Base-by-base conservation (phyloP, 2,888 invertebrate species). In the Drosophila setosimentum region DNA sequence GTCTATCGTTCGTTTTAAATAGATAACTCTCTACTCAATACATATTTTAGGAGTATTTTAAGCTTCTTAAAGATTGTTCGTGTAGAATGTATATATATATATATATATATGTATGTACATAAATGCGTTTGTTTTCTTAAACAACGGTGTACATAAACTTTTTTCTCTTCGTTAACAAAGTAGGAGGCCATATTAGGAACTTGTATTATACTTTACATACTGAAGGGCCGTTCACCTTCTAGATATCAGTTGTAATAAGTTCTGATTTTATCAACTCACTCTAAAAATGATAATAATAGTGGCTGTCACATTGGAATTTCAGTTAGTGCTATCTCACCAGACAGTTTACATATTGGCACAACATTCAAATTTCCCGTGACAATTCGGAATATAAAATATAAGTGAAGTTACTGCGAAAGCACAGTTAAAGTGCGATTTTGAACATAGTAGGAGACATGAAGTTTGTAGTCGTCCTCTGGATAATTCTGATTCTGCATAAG, bases 281-380 rank as follows among this genome's bases (percentile, higher is more conserved):
- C 45, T 66, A 76, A 70, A 61, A 60, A 32, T 55, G 70, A 71
- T 77, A 67, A 57, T n/a, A 40, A 62, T 50, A 55, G 58, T 55
- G 37, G 16, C 40, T 68, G 55, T 80, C 65, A 54, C n/a, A 51
- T 50, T 27, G 7, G 24, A 54, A 37, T 40, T 73, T 55, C 33
- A 54, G 62, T 62, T 75, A 58, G 54, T 74, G 49, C 53, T 66
- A 85, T 82, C 83, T 37, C 49, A 27, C 24, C 33, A 51, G 58
- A 68, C 78, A 86, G 62, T 81, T 73, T 75, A 76, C 87, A 84
- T 73, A 73, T 76, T 74, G 72, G 24, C 49, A 73, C 35, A 37
- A 62, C 65, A 79, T 69, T 84, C 71, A 80, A 83, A 74, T 55
- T 76, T 70, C 51, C 24, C 24, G 35, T 40, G 59, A 30, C 13